phyloP scores from a whole-genome alignment of 23 tunicate species.

The Trididemnum clinides region DNA sequence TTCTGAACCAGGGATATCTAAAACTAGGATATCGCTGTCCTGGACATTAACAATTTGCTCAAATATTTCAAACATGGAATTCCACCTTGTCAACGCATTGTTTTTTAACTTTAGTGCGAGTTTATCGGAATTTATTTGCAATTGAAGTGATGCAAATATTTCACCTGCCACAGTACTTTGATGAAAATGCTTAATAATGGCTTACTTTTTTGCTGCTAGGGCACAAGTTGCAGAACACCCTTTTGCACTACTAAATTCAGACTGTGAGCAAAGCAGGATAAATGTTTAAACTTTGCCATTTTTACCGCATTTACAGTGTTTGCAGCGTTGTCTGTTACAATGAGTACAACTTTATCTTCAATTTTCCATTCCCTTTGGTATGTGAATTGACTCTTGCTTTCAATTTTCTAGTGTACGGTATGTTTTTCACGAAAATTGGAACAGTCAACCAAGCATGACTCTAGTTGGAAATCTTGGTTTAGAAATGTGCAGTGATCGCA shows the following conservation, averaged over 20 bases:
- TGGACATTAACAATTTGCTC: background rate
- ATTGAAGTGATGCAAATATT: background rate
- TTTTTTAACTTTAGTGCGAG: background rate
- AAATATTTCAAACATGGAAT: background rate
- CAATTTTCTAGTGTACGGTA: background rate
- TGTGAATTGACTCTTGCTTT: no score
- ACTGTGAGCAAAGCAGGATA: slow-evolving; percentile 4
- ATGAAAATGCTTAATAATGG: background rate
- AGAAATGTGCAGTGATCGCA: background rate
- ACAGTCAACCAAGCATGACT: background rate
- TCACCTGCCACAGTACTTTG: background rate
- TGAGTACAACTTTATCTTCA: background rate
- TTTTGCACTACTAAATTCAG: background rate
- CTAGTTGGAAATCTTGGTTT: background rate
- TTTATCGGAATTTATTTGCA: background rate
- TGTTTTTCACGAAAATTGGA: background rate
- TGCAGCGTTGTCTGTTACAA: slow-evolving; percentile 7
- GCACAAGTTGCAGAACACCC: background rate
- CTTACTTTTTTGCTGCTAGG: background rate
- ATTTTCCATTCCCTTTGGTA: background rate
- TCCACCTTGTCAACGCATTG: background rate
- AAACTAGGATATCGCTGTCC: no score
- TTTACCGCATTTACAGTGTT: background rate
- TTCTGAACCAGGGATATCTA: background rate
- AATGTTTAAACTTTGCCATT: background rate